These are phyloP conservation scores for Hypotaenidia philippensis DNA, from an alignment of 2,797 vertebrate species.

Conservation along the genomic window DNA sequence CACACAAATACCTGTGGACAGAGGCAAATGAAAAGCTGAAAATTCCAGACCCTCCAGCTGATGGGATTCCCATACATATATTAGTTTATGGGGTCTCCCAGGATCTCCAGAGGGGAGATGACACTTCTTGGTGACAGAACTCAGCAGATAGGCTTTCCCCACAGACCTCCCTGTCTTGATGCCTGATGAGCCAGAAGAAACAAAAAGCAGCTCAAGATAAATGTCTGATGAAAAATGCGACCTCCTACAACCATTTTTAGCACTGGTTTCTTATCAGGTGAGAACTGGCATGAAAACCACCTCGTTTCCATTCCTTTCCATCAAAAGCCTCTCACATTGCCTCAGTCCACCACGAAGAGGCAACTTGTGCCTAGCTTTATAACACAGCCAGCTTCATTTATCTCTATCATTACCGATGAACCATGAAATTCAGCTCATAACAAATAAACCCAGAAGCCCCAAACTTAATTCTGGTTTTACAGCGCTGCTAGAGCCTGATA, in stretches of 20 bases:
- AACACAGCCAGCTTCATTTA: background rate
- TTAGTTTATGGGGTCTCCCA: background rate
- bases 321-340: background rate
- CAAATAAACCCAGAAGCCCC: conserved; percentile 32
- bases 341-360: background rate
- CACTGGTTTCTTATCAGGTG: background rate
- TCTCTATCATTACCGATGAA: conserved; percentile 3
- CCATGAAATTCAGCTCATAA: conserved; percentile 18
- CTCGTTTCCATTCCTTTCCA: background rate
- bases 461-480: conserved; percentile 5
- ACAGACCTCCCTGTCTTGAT: background rate
- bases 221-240: conserved; percentile 12
- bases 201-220: background rate
- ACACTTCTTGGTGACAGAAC: background rate
- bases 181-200: background rate
- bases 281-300: background rate
- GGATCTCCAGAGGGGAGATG: background rate
- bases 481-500: conserved; percentile 1
- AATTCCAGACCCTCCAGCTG: background rate
- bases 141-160: background rate
- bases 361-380: background rate
- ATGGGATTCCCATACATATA: background rate
- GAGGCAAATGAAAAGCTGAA: background rate
- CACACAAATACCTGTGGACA: rapidly evolving
- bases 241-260: background rate